These are phyloP conservation scores for Phymorhynchus buccinoides DNA, from an alignment of 1,140 invertebrate species.

Conservation along the genomic window DNA sequence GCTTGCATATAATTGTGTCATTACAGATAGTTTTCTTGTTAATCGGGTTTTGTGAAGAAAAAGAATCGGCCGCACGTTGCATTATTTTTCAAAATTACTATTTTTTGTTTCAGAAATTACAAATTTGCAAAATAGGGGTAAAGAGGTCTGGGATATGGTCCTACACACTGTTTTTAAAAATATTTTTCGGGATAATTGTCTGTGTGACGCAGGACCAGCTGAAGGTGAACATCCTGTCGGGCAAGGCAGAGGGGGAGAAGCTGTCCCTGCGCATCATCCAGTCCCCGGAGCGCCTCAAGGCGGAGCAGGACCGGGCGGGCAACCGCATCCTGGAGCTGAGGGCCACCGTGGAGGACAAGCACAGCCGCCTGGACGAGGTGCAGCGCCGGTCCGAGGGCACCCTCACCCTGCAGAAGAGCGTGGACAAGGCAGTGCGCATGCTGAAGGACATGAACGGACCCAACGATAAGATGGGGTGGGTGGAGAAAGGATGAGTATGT, in stretches of 20 bases:
- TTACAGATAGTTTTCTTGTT: too few relatives aligned
- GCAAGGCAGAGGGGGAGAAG: constrained; percentile 55
- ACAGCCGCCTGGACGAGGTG: constrained; percentile 44
- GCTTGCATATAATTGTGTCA: too few relatives aligned
- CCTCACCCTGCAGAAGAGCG: constrained; percentile 30
- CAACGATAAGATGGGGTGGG: constrained; percentile 51
- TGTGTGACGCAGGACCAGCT: constrained; percentile 49
- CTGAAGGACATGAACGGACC: constrained; percentile 49
- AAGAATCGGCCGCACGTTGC: too few relatives aligned
- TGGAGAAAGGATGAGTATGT: too few relatives aligned
- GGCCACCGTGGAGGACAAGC: constrained; percentile 44
- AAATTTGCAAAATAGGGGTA: too few relatives aligned
- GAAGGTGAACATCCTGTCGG: constrained; percentile 43
- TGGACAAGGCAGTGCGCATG: constrained; percentile 49
- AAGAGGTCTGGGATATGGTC: too few relatives aligned
- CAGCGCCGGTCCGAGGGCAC: constrained; percentile 41
- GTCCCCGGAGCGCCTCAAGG: constrained; percentile 58
- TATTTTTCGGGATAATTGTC: too few relatives aligned
- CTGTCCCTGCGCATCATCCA: constrained; percentile 61
- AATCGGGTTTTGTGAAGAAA: too few relatives aligned
- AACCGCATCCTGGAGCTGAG: constrained; percentile 48
- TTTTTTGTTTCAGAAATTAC: too few relatives aligned
- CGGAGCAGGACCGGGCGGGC: constrained; percentile 55
- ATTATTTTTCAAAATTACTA: too few relatives aligned
- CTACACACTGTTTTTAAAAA: too few relatives aligned